These are phyloP conservation scores for Diachrysia chrysitis DNA, from an alignment of 2,888 invertebrate genomes.

Conservation along the genomic window DNA sequence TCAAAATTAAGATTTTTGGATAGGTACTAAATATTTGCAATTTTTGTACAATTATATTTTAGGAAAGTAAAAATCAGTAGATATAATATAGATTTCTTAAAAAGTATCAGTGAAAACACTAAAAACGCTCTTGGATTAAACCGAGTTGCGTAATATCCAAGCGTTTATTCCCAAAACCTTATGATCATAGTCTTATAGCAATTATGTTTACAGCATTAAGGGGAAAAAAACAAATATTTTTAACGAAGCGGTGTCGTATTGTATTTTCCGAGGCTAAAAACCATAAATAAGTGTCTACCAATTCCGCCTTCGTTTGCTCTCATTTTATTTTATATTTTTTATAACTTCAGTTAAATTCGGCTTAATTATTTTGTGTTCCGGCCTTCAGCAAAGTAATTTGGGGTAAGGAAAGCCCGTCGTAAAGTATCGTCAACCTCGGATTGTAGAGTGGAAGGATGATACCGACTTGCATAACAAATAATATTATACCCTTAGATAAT, in stretches of 20 bases:
- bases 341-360: conserved; percentile 6
- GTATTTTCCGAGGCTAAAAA: conserved; percentile 1
- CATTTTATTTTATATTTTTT: conserved; percentile 7
- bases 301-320: conserved; percentile 1
- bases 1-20: no score
- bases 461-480: neutral
- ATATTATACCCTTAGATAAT: neutral
- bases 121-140: neutral
- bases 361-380: conserved; percentile 6
- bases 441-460: neutral
- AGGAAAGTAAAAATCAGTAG: no score
- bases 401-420: neutral
- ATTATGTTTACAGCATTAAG: conserved; percentile 5
- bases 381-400: neutral
- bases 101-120: no score
- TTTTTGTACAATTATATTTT: no score
- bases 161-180: neutral
- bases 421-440: neutral
- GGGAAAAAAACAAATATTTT: conserved; percentile 10
- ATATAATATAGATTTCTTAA: no score
- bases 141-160: neutral
- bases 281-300: conserved; percentile 8
- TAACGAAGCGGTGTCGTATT: conserved; percentile 6
- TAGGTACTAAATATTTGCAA: no score
- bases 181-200: neutral